These are phyloP conservation scores for Blastobasis lacticolella DNA, from an alignment of 2,888 invertebrate genomes.

Conservation along the genomic window DNA sequence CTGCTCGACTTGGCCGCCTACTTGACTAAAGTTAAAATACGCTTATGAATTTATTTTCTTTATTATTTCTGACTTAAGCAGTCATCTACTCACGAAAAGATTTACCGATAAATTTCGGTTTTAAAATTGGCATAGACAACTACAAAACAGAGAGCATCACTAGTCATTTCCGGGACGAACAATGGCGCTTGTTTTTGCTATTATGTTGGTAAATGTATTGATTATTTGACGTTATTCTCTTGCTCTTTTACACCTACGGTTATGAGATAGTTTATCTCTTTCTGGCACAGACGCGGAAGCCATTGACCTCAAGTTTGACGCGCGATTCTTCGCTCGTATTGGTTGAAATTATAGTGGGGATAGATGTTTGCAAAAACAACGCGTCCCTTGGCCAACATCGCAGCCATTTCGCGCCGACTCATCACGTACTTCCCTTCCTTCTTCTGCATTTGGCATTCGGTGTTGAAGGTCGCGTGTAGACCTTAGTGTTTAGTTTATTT, in stretches of 20 bases:
- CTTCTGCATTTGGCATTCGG: slow-evolving; percentile 72
- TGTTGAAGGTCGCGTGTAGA: slow-evolving; percentile 66
- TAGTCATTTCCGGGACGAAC: slow-evolving; percentile 7
- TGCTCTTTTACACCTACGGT: slow-evolving; percentile 27
- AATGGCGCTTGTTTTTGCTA: slow-evolving; percentile 28
- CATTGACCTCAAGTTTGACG: slow-evolving; percentile 45
- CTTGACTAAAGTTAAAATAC: too few relatives aligned
- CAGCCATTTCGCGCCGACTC: slow-evolving; percentile 51
- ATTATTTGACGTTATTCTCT: slow-evolving; percentile 25
- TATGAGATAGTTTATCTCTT: slow-evolving; percentile 20
- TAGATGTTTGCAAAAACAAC: slow-evolving; percentile 29
- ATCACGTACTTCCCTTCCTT: slow-evolving; percentile 47
- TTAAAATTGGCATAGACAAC: too few relatives aligned
- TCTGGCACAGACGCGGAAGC: slow-evolving; percentile 32
- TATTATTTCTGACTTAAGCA: too few relatives aligned
- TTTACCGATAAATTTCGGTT: too few relatives aligned
- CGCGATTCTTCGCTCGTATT: slow-evolving; percentile 33
- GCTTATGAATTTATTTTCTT: too few relatives aligned
- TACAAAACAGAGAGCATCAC: not conserved
- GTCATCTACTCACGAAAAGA: too few relatives aligned
- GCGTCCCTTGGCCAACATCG: slow-evolving; percentile 46
- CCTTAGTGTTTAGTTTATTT: slow-evolving; percentile 65
- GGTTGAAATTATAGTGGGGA: slow-evolving; percentile 33
- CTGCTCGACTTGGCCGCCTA: too few relatives aligned
- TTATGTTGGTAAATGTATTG: slow-evolving; percentile 40